phyloP scores from a whole-genome alignment of 2,113 vertebrate species.

The Cyanoramphus novaezelandiae region DNA sequence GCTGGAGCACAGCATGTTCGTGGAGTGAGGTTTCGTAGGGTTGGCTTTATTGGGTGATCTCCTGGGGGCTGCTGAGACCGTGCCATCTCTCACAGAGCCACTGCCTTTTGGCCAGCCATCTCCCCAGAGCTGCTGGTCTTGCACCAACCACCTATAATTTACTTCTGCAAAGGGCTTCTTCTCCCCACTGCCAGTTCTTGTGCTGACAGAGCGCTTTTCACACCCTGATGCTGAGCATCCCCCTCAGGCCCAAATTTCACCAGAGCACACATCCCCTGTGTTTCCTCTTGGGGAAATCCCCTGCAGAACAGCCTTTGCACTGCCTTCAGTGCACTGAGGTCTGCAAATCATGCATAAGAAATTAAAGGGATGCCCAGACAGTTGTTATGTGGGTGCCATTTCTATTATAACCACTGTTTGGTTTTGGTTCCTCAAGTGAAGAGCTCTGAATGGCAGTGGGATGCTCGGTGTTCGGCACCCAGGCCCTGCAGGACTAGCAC shows the following conservation, averaged over 20 bases:
- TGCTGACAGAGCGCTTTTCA: background rate
- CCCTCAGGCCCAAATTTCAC: rapidly evolving
- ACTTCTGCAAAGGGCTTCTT: background rate
- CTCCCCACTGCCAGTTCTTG: background rate
- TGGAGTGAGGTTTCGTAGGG: background rate
- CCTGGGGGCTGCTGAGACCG: rapidly evolving
- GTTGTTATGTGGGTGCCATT: background rate
- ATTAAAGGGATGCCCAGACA: background rate
- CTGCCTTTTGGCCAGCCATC: background rate
- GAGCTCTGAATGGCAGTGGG: background rate
- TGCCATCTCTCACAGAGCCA: background rate
- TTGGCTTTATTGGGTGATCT: background rate
- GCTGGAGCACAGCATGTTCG: rapidly evolving
- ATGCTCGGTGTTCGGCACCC: background rate
- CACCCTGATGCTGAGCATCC: background rate
- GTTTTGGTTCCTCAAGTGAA: background rate
- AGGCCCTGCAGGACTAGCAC: background rate
- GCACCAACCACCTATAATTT: background rate
- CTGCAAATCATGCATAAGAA: background rate
- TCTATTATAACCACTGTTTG: background rate
- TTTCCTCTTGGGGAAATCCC: background rate
- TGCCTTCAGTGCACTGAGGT: rapidly evolving
- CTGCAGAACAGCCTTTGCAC: background rate
- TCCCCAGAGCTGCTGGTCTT: background rate
- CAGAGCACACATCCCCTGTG: rapidly evolving